Conservation (phyloP, 2,113 vertebrate species). For the Hippotragus niger region DNA sequence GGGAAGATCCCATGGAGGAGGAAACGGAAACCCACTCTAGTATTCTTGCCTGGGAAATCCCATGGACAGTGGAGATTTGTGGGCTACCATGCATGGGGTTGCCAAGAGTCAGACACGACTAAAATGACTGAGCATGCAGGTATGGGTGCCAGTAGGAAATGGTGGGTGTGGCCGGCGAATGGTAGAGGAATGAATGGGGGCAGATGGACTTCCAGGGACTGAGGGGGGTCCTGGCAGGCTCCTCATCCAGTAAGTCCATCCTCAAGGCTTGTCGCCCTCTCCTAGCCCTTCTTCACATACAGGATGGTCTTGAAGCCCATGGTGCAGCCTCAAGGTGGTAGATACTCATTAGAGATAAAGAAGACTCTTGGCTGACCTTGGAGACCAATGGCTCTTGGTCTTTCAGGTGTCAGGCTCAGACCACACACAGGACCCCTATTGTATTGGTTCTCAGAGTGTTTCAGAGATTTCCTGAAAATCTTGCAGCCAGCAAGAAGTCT, state of each 20-base stretch:
- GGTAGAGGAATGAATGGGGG: fast-evolving
- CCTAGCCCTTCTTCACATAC: background rate
- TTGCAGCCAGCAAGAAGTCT: background rate
- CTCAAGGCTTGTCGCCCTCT: background rate
- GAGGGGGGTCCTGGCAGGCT: background rate
- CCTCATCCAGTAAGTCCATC: background rate
- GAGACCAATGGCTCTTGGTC: background rate
- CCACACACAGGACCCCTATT: background rate
- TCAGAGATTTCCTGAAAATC: background rate
- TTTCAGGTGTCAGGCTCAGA: background rate
- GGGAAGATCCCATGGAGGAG: background rate
- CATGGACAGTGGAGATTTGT: background rate
- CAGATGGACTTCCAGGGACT: too few relatives aligned
- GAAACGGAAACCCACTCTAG: background rate
- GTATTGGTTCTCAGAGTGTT: background rate
- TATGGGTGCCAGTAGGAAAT: background rate
- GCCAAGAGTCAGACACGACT: background rate
- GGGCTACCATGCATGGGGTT: background rate
- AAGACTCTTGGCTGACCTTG: background rate
- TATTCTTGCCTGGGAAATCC: background rate
- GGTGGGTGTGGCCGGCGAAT: background rate
- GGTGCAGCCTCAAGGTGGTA: background rate
- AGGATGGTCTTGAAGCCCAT: background rate
- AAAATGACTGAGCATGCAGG: background rate
- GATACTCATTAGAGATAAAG: background rate